phyloP scores from a whole-genome alignment of 2,113 vertebrate species.

The Nothocercus nigrocapillus region DNA sequence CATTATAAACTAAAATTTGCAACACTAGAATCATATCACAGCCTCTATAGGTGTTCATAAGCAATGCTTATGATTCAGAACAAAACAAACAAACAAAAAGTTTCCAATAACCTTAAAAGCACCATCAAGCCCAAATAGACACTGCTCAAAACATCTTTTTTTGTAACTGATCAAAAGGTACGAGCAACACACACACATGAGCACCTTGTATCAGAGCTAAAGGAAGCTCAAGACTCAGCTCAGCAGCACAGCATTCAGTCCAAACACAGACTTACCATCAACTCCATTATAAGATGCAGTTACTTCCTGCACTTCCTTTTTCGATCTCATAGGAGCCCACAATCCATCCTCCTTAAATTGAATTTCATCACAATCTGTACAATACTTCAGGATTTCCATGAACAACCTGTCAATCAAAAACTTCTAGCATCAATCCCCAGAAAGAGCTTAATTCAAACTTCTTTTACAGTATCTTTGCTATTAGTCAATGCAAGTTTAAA shows the following conservation, averaged over 20 bases:
- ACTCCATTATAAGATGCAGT: slow-evolving; percentile 89
- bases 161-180: background rate
- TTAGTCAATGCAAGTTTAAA: background rate
- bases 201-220: background rate
- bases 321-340: slow-evolving; percentile 97
- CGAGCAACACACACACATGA: background rate
- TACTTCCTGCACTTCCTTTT: slow-evolving; percentile 97
- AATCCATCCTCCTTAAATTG: slow-evolving; percentile 98
- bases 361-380: slow-evolving; percentile 96
- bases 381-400: slow-evolving; percentile 98
- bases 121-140: background rate
- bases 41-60: background rate
- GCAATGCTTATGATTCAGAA: background rate
- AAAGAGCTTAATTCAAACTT: background rate
- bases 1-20: background rate
- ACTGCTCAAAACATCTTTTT: background rate
- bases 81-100: accelerated
- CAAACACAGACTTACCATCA: slow-evolving; percentile 80
- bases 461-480: background rate
- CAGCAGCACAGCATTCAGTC: accelerated
- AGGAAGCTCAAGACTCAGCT: background rate
- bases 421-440: background rate
- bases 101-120: background rate
- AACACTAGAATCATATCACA: background rate
- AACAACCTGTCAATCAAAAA: slow-evolving; percentile 84